phyloP scores from a whole-genome alignment of 2,113 vertebrate genomes.

The Corythoichthys haematopterus region DNA sequence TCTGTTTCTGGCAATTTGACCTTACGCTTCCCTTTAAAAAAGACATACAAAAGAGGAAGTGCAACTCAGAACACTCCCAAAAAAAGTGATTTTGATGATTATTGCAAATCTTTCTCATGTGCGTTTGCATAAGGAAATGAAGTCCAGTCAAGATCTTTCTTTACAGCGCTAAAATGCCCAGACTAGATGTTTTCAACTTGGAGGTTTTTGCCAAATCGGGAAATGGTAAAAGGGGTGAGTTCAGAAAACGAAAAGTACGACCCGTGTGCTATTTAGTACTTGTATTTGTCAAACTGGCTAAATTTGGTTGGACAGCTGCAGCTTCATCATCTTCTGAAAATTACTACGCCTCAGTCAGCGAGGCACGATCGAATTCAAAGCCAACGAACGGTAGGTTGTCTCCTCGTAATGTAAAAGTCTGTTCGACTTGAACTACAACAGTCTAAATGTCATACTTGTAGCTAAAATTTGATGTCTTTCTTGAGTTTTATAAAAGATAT shows the following conservation, averaged over 20 bases:
- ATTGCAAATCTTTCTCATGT: not conserved
- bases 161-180: slow-evolving; percentile 28
- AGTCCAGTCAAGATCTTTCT: not conserved
- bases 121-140: not conserved
- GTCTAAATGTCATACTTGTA: too few species aligned
- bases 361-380: not conserved
- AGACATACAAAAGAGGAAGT: not conserved
- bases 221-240: not conserved
- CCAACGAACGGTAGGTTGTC: not conserved
- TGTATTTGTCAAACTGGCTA: not conserved
- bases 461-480: too few species aligned
- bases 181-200: slow-evolving; percentile 23
- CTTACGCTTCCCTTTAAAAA: too few species aligned
- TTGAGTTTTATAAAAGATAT: not conserved
- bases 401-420: not conserved
- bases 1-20: too few species aligned
- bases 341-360: not conserved
- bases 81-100: not conserved
- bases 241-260: too few species aligned
- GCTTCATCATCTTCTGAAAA: not conserved
- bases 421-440: not conserved
- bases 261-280: not conserved
- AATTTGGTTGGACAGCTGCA: not conserved
- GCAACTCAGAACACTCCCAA: not conserved
- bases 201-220: slow-evolving; percentile 17